Evolutionary conservation across 1,140 invertebrate species (phyloP), one percentile per base, ranked within the genome.

Genomic region (Agrypnia vestita): DNA sequence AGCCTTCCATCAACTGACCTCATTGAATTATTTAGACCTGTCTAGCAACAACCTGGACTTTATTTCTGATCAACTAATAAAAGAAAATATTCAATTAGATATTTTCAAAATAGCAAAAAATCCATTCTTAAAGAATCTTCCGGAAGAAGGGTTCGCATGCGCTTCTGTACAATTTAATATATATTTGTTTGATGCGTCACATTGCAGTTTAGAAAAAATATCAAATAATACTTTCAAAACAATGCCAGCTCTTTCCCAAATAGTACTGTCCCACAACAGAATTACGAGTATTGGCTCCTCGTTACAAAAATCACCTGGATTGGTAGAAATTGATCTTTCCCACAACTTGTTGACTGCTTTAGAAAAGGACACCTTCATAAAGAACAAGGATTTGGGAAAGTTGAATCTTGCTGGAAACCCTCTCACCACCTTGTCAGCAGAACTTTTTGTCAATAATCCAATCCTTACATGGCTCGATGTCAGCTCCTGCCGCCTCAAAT

Each of bases 381-480:
- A 91, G 81, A 93, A 93, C 82, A 90, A 86, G 47, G 89, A 91
- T 53, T 85, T 95, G 67, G 89, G 87, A 7, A 94, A 92, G 86
- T 84, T 95, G 0, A 93, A 91, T 84, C 88, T 96, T 53, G 92
- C 93, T 79, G 92, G 92, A 9, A 96, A 96, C 85, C 91, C 92
- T 6, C 86, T 96, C 53, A 90, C 89, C 79, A 88, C 91, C 12
- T 84, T 96, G 0, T 92, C 94, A 55, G 90, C 92, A 0, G 90
- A 92, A 46, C 88, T 93, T 1, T 95, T 95, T 85, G 75, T 91
- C n/a, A 86, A 89, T 15, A 91, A 91, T 44, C 89, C 90, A 0
- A 86, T 87, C 46, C 86, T 94, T 0, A 84, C 88, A 9, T 88
- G 87, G 69, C 81, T 94, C 21, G 94, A 95, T 84, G 91, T 94